These are phyloP conservation scores for Hippolais icterina DNA, from an alignment of 2,113 vertebrate genomes.

Conservation along the genomic window DNA sequence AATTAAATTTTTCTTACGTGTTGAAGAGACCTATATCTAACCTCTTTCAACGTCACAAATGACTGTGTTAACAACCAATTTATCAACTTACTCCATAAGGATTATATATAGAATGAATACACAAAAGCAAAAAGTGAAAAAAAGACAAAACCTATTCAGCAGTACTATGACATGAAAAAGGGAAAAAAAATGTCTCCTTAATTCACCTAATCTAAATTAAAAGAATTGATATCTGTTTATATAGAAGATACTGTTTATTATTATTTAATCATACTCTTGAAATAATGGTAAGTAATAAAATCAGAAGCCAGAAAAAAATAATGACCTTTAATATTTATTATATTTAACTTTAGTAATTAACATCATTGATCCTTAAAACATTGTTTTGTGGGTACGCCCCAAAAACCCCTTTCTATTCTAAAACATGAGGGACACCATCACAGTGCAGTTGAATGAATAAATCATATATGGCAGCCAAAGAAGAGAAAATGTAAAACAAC, in stretches of 20 bases:
- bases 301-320: neutral
- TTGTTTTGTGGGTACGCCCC: neutral
- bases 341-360: neutral
- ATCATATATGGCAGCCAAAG: neutral
- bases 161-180: neutral
- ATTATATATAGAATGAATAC: neutral
- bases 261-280: neutral
- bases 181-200: neutral
- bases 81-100: neutral
- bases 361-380: neutral
- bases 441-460: neutral
- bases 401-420: neutral
- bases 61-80: slow-evolving; percentile 11
- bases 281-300: neutral
- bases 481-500: neutral
- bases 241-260: neutral
- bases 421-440: neutral
- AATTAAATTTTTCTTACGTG: slow-evolving; percentile 44
- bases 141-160: neutral
- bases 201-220: neutral
- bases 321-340: neutral
- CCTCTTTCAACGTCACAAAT: slow-evolving; percentile 26
- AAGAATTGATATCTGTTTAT: neutral
- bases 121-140: neutral
- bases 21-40: slow-evolving; percentile 26